Evolutionary conservation across 2,797 vertebrate genomes (phyloP), one percentile per base, ranked within the genome.

Genomic region (Crocodylus rhombifer): DNA sequence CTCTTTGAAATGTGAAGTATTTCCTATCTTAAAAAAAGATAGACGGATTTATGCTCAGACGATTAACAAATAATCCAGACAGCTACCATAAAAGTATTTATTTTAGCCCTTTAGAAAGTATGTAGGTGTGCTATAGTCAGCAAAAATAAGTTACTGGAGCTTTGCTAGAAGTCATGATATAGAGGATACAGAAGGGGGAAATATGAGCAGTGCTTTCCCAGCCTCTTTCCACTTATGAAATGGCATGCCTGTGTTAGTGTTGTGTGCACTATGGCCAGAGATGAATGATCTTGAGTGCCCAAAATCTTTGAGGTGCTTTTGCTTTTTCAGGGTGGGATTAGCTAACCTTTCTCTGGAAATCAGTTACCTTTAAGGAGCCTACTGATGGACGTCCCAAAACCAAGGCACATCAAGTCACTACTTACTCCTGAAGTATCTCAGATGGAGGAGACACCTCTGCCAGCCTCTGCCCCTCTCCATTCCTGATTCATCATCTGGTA

Each of bases 1-100:
- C 89, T 86, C 82, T 93, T 91, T 94, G 82, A 91, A 96, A 95
- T 82, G 83, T 14, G 12, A 90, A 90, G 85, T 73, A 89, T 81
- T 87, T 86, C 83, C 96, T 96, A 95, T 95, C 73, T 93, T 4
- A 0, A 55, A 87, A 64, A 90, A 58, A 80, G 42, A 51, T 51
- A 75, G 80, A 81, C 51, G 86, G 90, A 91, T 93, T 91, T 92
- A 55, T 94, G 90, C 91, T 79, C 60, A 91, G 62, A 14, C 23
- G 64, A 71, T 84, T 82, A 74, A 89, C 88, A 94, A 36, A 33
- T 33, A 71, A 69, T 10, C 9, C 3, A 30, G n/a, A 14, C 13
- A 61, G 61, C 21, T 67, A 94, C 60, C 55, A 26, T 57, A 77
- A 89, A 93, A 96, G 82, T 25, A 30, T 80, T 91, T 82, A 11